These are phyloP conservation scores for Stenotaenia linearis DNA, from an alignment of 2,888 invertebrate genomes.

Conservation along the genomic window DNA sequence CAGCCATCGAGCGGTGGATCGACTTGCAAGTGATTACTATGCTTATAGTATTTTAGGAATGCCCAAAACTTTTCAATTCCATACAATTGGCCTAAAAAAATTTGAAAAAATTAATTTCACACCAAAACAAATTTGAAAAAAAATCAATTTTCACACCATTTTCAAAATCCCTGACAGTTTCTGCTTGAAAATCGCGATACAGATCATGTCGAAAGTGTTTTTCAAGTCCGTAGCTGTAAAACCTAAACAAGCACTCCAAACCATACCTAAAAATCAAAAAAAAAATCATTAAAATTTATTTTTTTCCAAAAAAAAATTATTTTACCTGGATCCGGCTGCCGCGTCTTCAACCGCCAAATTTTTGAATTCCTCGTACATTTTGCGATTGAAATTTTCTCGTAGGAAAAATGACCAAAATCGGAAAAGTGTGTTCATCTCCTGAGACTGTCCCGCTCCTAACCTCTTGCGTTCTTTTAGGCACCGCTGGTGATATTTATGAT, in stretches of 20 bases:
- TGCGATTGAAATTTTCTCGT: slow-evolving; percentile 93
- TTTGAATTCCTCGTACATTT: slow-evolving; percentile 96
- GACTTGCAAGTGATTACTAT: slow-evolving; percentile 66
- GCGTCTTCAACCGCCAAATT: slow-evolving; percentile 91
- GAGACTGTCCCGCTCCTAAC: slow-evolving; percentile 87
- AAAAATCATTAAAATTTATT: slow-evolving; percentile 27
- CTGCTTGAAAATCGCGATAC: slow-evolving; percentile 91
- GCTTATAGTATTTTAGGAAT: slow-evolving; percentile 92
- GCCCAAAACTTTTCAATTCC: slow-evolving; percentile 99
- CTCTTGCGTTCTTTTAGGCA: slow-evolving; percentile 93
- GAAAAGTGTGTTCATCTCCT: slow-evolving; percentile 99
- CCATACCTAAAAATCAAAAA: slow-evolving; percentile 51
- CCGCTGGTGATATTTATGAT: slow-evolving; percentile 89
- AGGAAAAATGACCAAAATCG: slow-evolving; percentile 99
- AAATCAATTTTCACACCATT: slow-evolving; percentile 64
- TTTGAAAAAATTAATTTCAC: not conserved
- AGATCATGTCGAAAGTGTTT: slow-evolving; percentile 90
- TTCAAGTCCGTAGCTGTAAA: slow-evolving; percentile 96
- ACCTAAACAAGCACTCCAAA: slow-evolving; percentile 74
- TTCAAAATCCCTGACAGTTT: slow-evolving; percentile 84
- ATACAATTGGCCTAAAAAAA: slow-evolving; percentile 76
- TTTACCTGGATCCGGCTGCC: slow-evolving; percentile 71
- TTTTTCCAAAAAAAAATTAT: not conserved
- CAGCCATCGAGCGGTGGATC: slow-evolving; percentile 65
- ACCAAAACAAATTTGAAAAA: not conserved